These are phyloP conservation scores for Sander vitreus DNA, from an alignment of 2,113 vertebrate species.

Conservation along the genomic window DNA sequence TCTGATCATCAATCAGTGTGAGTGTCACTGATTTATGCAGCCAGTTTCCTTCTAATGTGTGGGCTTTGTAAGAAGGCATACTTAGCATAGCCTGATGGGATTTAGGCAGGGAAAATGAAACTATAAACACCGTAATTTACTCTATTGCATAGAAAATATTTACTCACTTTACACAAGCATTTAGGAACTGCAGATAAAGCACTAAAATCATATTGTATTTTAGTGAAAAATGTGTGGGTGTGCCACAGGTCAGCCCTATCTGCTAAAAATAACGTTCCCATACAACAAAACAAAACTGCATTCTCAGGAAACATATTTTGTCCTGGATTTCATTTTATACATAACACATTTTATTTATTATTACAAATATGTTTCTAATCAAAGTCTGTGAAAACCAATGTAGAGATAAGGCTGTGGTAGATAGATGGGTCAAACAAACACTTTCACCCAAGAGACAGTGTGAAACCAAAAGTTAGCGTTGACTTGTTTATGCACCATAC, in stretches of 20 bases:
- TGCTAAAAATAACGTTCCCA: no score
- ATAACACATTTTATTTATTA: no score
- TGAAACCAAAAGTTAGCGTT: no score
- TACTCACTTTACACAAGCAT: not conserved
- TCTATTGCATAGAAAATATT: not conserved
- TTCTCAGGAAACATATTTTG: no score
- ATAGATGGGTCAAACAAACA: no score
- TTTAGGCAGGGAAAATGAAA: not conserved
- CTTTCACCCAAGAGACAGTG: no score
- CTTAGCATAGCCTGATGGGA: not conserved
- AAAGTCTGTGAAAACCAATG: no score
- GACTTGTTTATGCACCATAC: no score
- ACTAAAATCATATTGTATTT: not conserved
- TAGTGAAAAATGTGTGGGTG: not conserved
- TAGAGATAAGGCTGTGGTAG: no score
- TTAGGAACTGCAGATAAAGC: not conserved
- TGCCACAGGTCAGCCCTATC: not conserved
- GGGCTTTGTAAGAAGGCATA: not conserved
- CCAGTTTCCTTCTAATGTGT: not conserved
- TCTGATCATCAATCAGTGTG: constrained; percentile 25
- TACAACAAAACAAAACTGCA: no score
- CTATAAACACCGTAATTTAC: not conserved
- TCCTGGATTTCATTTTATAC: no score
- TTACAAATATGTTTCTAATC: no score
- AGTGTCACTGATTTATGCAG: not conserved